Evolutionary conservation across 2,113 vertebrate species (phyloP), one percentile per base, ranked within the genome.

Genomic region (Hippoglossus stenolepis): DNA sequence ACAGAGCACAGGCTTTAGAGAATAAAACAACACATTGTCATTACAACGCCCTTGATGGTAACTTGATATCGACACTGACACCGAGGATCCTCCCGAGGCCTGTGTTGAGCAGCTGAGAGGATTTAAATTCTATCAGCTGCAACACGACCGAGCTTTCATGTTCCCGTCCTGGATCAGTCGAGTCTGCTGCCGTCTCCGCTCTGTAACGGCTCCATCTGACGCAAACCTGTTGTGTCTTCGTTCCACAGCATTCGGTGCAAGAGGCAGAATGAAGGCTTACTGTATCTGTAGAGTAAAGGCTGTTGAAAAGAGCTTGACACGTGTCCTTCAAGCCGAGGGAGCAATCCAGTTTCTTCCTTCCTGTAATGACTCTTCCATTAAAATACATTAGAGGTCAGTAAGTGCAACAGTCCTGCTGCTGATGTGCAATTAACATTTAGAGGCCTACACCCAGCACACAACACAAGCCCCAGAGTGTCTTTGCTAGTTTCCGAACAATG

Each of bases 21-120:
- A 26, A 26, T 31, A 6, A 31, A 31, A 31, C 31, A 31, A 31
- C 31, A 31, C 31, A 31, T 31, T 31, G 31, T 2, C 40, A 69
- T 51, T 35, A 43, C 45, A 40, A 31, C 6, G 21, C 31, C 65
- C 47, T 68, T 76, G 45, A 65, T 12, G n/a, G 83, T 14, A 77
- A 80, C n/a, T 1, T 38, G 80, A 84, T 75, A 67, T 31, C 20
- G 1, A n/a, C 18, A 1, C 21, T 2, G 43, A 72, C 59, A 38
- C 4, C 6, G 64, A 35, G 56, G 49, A 15, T 20, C 1, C 64
- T 31, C 18, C 6, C 7, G 18, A 62, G 49, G n/a, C 45, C 66
- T 2, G 20, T 31, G 53, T 7, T 0, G 59, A 86, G 69, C 85
- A 85, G 87, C 77, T 83, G 85, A 82, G 15, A 31, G 77, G 86